Evolutionary conservation across 2,888 invertebrate species (phyloP).

Genomic region (Chorisops tibialis): DNA sequence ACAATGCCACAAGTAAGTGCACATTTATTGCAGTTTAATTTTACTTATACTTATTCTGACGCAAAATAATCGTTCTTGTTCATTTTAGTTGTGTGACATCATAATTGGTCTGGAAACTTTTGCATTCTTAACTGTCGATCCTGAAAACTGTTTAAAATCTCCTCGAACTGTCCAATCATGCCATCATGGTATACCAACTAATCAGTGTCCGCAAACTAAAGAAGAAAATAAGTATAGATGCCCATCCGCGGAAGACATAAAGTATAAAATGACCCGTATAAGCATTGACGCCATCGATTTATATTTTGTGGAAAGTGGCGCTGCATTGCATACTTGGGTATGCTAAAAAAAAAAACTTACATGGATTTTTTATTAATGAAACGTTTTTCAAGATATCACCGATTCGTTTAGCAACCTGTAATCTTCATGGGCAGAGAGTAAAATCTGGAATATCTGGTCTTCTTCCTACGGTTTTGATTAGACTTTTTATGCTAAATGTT

Average conservation of each 20-base stretch:
- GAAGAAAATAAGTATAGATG: constrained; percentile 70
- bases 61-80: neutral
- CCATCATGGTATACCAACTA: constrained; percentile 71
- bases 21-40: neutral
- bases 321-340: constrained; percentile 81
- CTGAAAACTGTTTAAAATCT: constrained; percentile 84
- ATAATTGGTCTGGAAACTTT: constrained; percentile 87
- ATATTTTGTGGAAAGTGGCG: constrained; percentile 84
- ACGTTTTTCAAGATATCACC: constrained; percentile 65
- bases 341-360: neutral
- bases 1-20: constrained; percentile 72
- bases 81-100: constrained; percentile 70
- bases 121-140: constrained; percentile 76
- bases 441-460: constrained; percentile 85
- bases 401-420: constrained; percentile 83
- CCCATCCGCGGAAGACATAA: constrained; percentile 79
- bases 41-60: no score
- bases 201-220: constrained; percentile 67
- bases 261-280: constrained; percentile 88
- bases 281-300: constrained; percentile 87
- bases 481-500: constrained; percentile 64
- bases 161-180: constrained; percentile 76
- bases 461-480: constrained; percentile 68
- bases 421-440: constrained; percentile 90
- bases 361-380: constrained; percentile 13